A percentile compares a stretch with the other conserved stretches of the same genome.
These are phyloP conservation scores for Psilopogon haemacephalus DNA, from an alignment of 2,113 vertebrate species.

Conservation along the genomic window DNA sequence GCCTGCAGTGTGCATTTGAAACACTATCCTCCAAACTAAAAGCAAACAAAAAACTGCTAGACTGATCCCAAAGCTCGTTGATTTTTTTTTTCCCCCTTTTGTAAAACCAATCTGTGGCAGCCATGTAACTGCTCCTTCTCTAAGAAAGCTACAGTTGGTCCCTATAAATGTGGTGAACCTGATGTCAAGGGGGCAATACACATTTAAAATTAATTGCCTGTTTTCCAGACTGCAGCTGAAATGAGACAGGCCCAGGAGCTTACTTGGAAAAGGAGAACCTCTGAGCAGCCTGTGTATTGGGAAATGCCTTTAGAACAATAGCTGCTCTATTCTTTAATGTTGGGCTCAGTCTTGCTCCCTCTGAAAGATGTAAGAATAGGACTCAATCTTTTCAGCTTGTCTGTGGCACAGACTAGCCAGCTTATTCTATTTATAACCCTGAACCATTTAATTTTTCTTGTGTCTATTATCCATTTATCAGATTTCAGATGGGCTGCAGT, in stretches of 20 bases:
- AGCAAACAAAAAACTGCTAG: neutral
- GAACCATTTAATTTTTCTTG: slow-evolving; percentile 52
- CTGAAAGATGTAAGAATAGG: slow-evolving; percentile 11
- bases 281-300: slow-evolving; percentile 33
- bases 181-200: neutral
- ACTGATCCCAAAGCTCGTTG: neutral
- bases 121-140: neutral
- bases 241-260: slow-evolving; percentile 12
- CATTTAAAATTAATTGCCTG: slow-evolving; percentile 33
- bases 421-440: slow-evolving; percentile 38
- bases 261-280: neutral
- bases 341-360: neutral
- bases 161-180: neutral
- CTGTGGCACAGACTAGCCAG: neutral
- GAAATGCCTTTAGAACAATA: slow-evolving; percentile 46
- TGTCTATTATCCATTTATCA: slow-evolving; percentile 38
- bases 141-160: neutral
- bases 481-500: neutral
- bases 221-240: slow-evolving; percentile 55
- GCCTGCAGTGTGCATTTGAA: neutral
- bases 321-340: slow-evolving; percentile 44
- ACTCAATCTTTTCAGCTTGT: slow-evolving; percentile 46
- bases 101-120: neutral
- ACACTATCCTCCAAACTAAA: neutral
- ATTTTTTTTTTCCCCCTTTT: neutral